A percentile compares a stretch with the other conserved stretches of the same genome.
Evolutionary conservation across 1,140 invertebrate species (phyloP).

Genomic region (Tetragnatha versicolor): DNA sequence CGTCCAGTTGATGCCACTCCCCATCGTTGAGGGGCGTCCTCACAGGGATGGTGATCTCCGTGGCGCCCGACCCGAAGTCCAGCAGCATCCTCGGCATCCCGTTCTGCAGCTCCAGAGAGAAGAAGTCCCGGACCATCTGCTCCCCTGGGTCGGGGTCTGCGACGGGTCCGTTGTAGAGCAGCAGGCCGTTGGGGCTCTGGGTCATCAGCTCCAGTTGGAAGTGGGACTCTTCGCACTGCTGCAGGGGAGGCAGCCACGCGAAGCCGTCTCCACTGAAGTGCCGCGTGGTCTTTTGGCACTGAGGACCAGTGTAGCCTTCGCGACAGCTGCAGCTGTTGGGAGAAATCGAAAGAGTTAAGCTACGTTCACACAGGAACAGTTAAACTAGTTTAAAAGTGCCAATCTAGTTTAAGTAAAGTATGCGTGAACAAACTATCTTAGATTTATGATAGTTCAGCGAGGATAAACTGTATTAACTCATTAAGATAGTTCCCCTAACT

Average conservation of each 20-base stretch:
- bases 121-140: slow-evolving; percentile 76
- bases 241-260: slow-evolving; percentile 94
- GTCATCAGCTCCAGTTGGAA: slow-evolving; percentile 95
- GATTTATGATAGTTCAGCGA: too few species aligned
- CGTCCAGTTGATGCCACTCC: slow-evolving; percentile 94
- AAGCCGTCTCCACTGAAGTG: slow-evolving; percentile 91
- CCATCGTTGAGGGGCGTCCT: slow-evolving; percentile 88
- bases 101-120: slow-evolving; percentile 88
- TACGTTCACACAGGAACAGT: too few species aligned
- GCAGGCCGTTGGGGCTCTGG: slow-evolving; percentile 84
- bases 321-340: slow-evolving; percentile 81
- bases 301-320: slow-evolving; percentile 87
- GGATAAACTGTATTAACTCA: too few species aligned
- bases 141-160: slow-evolving; percentile 88
- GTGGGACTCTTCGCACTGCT: slow-evolving; percentile 95
- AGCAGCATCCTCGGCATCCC: slow-evolving; percentile 89
- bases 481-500: too few species aligned
- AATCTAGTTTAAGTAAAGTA: too few species aligned
- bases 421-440: too few species aligned
- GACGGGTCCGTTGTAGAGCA: slow-evolving; percentile 96
- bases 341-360: neutral
- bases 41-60: slow-evolving; percentile 87
- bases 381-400: too few species aligned
- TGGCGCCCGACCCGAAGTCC: slow-evolving; percentile 93
- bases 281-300: slow-evolving; percentile 94